A percentile compares a stretch with the other conserved stretches of the same genome.
phyloP scores from a whole-genome alignment of 2,797 vertebrate genomes.

The Galagoides demidoff region DNA sequence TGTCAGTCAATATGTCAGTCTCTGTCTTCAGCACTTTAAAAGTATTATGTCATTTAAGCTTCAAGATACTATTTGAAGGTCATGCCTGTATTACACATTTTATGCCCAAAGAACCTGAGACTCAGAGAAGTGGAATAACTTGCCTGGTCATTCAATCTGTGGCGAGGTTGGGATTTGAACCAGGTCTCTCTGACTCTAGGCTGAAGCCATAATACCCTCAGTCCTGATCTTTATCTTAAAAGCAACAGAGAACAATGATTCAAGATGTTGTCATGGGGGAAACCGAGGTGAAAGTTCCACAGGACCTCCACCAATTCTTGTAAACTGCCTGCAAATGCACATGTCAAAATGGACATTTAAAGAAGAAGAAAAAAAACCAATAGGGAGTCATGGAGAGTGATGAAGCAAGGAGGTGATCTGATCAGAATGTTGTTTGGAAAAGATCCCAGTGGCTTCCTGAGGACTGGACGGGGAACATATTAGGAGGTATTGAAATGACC shows the following conservation, averaged over 20 bases:
- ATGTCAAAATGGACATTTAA: conserved; percentile 26
- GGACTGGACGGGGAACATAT: background rate
- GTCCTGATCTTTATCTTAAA: conserved; percentile 14
- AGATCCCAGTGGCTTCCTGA: background rate
- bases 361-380: background rate
- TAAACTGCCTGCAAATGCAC: background rate
- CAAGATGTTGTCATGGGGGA: background rate
- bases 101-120: background rate
- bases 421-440: background rate
- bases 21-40: background rate
- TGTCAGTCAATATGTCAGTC: background rate
- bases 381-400: background rate
- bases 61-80: conserved; percentile 9
- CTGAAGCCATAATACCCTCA: background rate
- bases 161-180: background rate
- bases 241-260: background rate
- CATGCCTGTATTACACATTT: background rate
- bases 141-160: background rate
- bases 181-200: background rate
- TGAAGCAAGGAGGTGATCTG: background rate
- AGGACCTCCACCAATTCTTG: background rate
- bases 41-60: background rate
- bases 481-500: background rate
- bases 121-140: background rate
- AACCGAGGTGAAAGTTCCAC: background rate